These are phyloP conservation scores for Elegia similella DNA, from an alignment of 2,888 invertebrate species.

Conservation along the genomic window DNA sequence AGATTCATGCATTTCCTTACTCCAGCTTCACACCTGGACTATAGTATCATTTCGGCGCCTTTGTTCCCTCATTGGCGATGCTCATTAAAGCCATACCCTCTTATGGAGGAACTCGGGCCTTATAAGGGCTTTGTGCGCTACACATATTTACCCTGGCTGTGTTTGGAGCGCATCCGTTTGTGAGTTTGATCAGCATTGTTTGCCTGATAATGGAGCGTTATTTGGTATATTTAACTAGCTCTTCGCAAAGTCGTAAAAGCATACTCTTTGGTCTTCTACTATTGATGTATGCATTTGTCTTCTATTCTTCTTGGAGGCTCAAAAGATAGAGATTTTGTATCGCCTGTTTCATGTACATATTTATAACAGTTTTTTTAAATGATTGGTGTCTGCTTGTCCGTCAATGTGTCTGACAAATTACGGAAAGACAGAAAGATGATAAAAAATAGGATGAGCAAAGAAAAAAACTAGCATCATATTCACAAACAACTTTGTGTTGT, in stretches of 20 bases:
- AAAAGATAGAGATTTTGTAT: too few relatives aligned
- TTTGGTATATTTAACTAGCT: conserved; percentile 18
- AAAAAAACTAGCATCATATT: too few relatives aligned
- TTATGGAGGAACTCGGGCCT: conserved; percentile 28
- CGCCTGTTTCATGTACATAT: too few relatives aligned
- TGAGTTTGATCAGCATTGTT: conserved; percentile 13
- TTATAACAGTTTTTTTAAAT: too few relatives aligned
- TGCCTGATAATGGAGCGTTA: conserved; percentile 11
- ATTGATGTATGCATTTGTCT: background rate
- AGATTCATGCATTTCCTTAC: background rate
- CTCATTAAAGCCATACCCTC: conserved; percentile 47
- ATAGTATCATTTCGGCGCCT: conserved; percentile 31
- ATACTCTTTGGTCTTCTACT: background rate
- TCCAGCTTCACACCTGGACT: conserved; percentile 8
- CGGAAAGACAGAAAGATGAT: too few relatives aligned
- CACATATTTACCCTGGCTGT: conserved; percentile 12
- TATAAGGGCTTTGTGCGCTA: conserved; percentile 10
- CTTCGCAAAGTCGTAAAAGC: conserved; percentile 1
- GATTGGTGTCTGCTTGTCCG: too few relatives aligned
- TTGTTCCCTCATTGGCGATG: conserved; percentile 43
- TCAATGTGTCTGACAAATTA: too few relatives aligned
- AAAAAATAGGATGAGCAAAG: too few relatives aligned
- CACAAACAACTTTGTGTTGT: too few relatives aligned
- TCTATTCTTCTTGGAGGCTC: too few relatives aligned
- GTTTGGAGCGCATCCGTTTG: conserved; percentile 15